phyloP scores from a whole-genome alignment of 1,140 invertebrate species.

The Cyphomyrmex costatus region DNA sequence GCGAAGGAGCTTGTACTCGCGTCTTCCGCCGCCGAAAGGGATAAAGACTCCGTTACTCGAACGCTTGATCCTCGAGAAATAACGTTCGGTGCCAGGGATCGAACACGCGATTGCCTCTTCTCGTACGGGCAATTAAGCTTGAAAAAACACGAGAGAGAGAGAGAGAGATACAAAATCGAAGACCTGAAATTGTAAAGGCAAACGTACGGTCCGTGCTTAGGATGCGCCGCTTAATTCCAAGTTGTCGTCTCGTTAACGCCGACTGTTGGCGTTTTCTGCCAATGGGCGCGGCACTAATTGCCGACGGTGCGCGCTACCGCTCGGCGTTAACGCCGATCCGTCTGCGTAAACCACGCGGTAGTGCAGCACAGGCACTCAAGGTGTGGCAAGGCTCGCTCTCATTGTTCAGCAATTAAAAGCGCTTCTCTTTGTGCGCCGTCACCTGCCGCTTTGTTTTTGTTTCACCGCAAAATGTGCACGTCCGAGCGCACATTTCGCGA shows the following conservation, averaged over 20 bases:
- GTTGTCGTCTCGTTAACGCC: constrained; percentile 17
- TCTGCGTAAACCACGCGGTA: constrained; percentile 79
- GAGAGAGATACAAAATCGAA: background rate
- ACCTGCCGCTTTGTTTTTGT: constrained; percentile 83
- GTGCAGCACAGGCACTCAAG: constrained; percentile 71
- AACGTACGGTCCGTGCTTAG: background rate
- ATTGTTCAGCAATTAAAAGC: constrained; percentile 86
- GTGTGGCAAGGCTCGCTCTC: constrained; percentile 78
- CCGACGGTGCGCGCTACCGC: constrained; percentile 37
- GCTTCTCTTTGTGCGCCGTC: constrained; percentile 80
- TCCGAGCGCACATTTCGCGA: constrained; percentile 80
- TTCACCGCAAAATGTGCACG: constrained; percentile 71
- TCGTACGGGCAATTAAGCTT: background rate
- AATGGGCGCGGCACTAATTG: constrained; percentile 65
- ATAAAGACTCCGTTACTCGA: constrained; percentile 30
- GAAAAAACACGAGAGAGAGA: background rate
- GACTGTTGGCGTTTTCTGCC: constrained; percentile 37
- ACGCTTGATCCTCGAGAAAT: constrained; percentile 14
- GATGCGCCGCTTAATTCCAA: constrained; percentile 34
- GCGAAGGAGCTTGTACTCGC: background rate
- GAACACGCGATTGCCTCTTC: background rate
- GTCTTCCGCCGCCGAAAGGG: background rate
- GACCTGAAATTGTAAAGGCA: background rate
- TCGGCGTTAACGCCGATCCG: constrained; percentile 69
- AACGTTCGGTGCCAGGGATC: constrained; percentile 2